phyloP scores from a whole-genome alignment of 2,113 vertebrate species.

The Conger conger region DNA sequence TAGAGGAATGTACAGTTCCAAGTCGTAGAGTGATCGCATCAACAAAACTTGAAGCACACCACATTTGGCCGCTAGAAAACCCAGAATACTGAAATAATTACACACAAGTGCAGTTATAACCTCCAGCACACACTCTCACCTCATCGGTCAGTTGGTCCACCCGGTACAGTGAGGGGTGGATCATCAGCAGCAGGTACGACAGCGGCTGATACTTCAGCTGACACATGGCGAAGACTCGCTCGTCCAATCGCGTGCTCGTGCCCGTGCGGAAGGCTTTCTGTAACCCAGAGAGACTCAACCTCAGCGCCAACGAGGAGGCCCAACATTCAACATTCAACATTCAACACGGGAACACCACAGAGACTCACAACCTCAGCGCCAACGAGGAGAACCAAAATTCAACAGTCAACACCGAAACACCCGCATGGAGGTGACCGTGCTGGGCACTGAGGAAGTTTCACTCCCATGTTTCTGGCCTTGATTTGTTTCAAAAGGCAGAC shows the following conservation, averaged over 20 bases:
- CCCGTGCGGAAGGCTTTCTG: slow-evolving; percentile 93
- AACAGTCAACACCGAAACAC: neutral
- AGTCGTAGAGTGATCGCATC: no score
- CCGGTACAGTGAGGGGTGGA: slow-evolving; percentile 88
- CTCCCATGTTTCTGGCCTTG: no score
- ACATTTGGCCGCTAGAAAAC: no score
- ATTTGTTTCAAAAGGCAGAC: no score
- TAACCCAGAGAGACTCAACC: slow-evolving; percentile 22
- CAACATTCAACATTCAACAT: neutral
- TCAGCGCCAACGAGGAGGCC: neutral
- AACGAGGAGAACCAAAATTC: neutral
- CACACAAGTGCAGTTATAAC: no score
- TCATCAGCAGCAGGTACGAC: slow-evolving; percentile 85
- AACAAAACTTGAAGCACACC: no score
- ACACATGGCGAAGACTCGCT: slow-evolving; percentile 90
- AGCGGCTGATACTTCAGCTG: slow-evolving; percentile 95
- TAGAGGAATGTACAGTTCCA: no score
- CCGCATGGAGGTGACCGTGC: no score
- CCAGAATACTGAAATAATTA: no score
- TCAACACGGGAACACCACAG: neutral
- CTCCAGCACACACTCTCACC: slow-evolving; percentile 66
- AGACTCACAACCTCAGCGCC: neutral
- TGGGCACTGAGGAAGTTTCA: neutral
- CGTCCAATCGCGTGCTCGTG: slow-evolving; percentile 83
- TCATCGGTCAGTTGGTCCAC: slow-evolving; percentile 87